A percentile compares a stretch with the other conserved stretches of the same genome.
phyloP scores from a whole-genome alignment of 2,113 vertebrate species.

The Orycteropus afer region DNA sequence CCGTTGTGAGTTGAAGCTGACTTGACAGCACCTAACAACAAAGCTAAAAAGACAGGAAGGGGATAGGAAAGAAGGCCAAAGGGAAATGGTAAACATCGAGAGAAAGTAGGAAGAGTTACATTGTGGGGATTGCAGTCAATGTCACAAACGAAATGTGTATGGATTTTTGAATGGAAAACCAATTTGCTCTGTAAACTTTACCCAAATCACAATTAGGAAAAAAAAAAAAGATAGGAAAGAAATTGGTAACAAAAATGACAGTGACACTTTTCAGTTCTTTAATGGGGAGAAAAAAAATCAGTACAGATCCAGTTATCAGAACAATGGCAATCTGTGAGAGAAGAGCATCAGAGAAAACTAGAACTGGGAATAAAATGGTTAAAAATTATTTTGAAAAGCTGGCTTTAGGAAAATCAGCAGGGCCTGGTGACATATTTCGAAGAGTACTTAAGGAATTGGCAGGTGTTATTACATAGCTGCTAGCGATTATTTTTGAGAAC shows the following conservation, averaged over 20 bases:
- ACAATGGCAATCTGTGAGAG: neutral
- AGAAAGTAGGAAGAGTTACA: too few species aligned
- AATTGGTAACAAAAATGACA: neutral
- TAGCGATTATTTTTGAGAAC: slow-evolving; percentile 79
- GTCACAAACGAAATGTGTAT: too few species aligned
- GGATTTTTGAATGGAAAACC: too few species aligned
- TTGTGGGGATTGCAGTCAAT: too few species aligned
- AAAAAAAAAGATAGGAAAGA: neutral
- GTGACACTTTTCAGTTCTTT: slow-evolving; percentile 19
- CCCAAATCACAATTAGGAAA: too few species aligned
- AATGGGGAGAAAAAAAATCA: slow-evolving; percentile 15
- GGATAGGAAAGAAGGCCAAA: too few species aligned
- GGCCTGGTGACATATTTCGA: slow-evolving; percentile 71
- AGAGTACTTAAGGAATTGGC: slow-evolving; percentile 80
- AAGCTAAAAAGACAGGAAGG: too few species aligned
- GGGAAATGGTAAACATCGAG: too few species aligned
- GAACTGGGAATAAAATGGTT: slow-evolving; percentile 70
- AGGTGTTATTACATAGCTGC: slow-evolving; percentile 79
- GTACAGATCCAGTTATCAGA: slow-evolving; percentile 32
- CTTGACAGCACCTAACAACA: too few species aligned
- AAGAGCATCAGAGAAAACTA: neutral
- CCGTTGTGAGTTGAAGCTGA: too few species aligned
- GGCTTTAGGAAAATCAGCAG: slow-evolving; percentile 76
- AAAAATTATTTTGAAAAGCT: slow-evolving; percentile 74
- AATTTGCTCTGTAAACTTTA: too few species aligned